Evolutionary conservation across 2,888 invertebrate species (phyloP), one percentile per base, ranked within the genome.

Genomic region (Archaeoteleia sp.): DNA sequence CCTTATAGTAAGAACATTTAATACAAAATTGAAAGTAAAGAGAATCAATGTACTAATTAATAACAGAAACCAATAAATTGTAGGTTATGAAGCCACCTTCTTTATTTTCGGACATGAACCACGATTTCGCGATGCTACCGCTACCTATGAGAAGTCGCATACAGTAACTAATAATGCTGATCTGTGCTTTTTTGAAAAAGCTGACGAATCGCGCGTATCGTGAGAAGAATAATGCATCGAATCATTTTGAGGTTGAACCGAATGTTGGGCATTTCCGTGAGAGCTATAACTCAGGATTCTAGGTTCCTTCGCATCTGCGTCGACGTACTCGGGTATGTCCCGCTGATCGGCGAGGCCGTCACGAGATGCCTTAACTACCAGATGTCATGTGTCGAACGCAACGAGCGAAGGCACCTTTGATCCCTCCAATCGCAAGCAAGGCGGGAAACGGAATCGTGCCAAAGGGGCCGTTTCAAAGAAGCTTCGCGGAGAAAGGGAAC

Each of bases 331-430:
- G 17, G 12, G 17, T n/a, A 35, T 7, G 9, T 20, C 20, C 20
- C 10, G 10, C 4, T 2, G 30, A 30, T 15, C 45, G 30, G 32
- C 20, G 13, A 25, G 42, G 9, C 27, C 14, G 7, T 14, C 5
- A 5, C 15, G 46, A 54, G 55, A 51, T 46, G 57, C 55, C 58
- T 45, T 61, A 61, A 53, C 65, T 32, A 65, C 66, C 70, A 66
- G 66, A 66, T 70, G 70, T 63, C 67, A 67, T 55, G 58, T 49
- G 54, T 67, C 67, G 67, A 67, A 67, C 54, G 66, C 57, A 54
- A 63, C 63, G 55, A 62, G 57, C 45, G 54, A 69, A 61, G 51
- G 60, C 46, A 67, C 70, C 66, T 67, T 69, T 53, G 62, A 70
- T 62, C 61, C 66, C 55, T 49, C 27, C n/a, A 20, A 39, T 20